Evolutionary conservation across 1,140 invertebrate genomes (phyloP), one percentile per base, ranked within the genome.

Genomic region (Ctenoplectra terminalis): DNA sequence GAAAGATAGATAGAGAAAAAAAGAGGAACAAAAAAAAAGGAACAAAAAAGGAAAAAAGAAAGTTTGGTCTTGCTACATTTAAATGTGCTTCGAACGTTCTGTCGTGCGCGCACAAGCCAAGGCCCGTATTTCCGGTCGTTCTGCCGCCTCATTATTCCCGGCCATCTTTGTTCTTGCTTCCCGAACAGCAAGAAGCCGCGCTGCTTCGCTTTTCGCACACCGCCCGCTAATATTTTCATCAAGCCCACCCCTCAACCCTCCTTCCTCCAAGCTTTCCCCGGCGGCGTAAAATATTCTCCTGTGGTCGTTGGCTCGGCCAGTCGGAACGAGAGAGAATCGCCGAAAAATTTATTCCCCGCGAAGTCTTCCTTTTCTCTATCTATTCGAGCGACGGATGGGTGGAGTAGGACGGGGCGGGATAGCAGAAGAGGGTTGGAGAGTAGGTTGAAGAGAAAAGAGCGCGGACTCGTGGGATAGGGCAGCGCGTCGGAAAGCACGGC

Each of bases 141-240:
- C 77, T 64, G 77, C 77, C 77, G 77, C 70, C 70, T 80, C 77
- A 80, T 80, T 80, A 80, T 80, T 64, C 79, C 43, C 43, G 79
- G 48, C 61, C 71, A 81, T 81, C 79, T 81, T 74, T 74, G 71
- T 81, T 81, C 79, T 73, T 81, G 79, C 34, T 29, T 56, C 43
- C 17, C 72, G 61, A 66, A 29, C 72, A 81, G 71, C 79, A 74
- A 81, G 79, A 66, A 74, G 52, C 61, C 34, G 31, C n/a, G 52
- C 31, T 43, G 70, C 40, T 37, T 75, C 79, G 60, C 71, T 64
- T 54, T 74, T 79, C 69, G 40, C 61, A 60, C 77, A 26, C 77
- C 52, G 52, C 40, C 67, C 71, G 79, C 71, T 81, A 81, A 81
- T 81, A 81, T 75, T 81, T 81, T 75, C 78, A 81, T 81, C 78